phyloP scores from a whole-genome alignment of 2,888 invertebrate species.

The Hipparchia sbordonii region DNA sequence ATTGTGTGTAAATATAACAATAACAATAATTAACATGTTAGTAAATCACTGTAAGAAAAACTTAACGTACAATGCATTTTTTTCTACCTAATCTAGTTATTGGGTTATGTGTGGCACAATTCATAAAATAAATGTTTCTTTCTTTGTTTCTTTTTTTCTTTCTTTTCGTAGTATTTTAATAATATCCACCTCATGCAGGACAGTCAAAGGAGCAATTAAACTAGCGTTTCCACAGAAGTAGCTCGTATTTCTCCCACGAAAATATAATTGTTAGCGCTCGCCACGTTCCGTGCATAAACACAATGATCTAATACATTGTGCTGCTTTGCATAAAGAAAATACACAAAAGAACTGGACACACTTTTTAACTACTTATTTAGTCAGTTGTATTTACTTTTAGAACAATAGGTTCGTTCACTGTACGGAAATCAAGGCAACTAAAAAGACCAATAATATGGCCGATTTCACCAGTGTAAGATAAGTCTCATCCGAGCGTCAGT shows the following conservation, averaged over 20 bases:
- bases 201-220: constrained; percentile 19
- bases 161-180: constrained; percentile 12
- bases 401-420: too few relatives aligned
- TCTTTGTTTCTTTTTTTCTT: neutral
- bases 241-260: constrained; percentile 17
- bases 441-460: too few relatives aligned
- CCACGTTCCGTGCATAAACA: constrained; percentile 19
- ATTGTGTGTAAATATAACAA: too few relatives aligned
- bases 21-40: neutral
- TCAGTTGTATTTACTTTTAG: too few relatives aligned
- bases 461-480: too few relatives aligned
- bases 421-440: too few relatives aligned
- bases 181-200: constrained; percentile 11
- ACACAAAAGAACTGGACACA: neutral
- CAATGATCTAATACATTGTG: constrained; percentile 14
- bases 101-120: too few relatives aligned
- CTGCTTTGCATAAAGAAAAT: constrained; percentile 12
- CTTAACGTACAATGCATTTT: neutral
- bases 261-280: constrained; percentile 13
- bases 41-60: neutral
- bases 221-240: constrained; percentile 14
- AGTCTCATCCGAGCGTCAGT: too few relatives aligned
- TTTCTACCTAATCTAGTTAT: too few relatives aligned
- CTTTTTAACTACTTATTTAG: neutral
- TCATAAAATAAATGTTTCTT: too few relatives aligned